Base-by-base conservation (phyloP, 2,888 invertebrate species). In the Pandemis cinnamomeana region DNA sequence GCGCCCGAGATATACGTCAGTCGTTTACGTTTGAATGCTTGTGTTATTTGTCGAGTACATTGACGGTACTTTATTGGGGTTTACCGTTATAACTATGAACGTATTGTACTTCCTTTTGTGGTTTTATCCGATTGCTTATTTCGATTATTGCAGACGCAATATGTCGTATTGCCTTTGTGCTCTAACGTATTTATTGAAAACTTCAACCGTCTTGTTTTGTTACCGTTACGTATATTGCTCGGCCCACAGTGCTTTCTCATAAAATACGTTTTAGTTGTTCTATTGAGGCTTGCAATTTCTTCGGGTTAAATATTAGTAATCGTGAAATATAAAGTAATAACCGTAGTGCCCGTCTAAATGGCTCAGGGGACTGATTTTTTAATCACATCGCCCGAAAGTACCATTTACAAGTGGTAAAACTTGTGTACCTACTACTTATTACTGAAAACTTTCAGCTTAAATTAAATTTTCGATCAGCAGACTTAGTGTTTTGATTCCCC, bases 11-110 rank as follows among this genome's bases (percentile, higher is more conserved):
- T 86, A 86, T 87, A 87, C 84, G 87, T 78, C 77, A 81, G 81
- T 84, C 85, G 86, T 87, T 90, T 83, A 82, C 85, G 84, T 88
- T 79, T 84, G 85, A 83, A 84, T 82, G 82, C 81, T 82, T 78
- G 80, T 84, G 84, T 87, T 88, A 86, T 87, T 83, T 80, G 81
- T 76, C 79, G 79, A 78, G 80, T 77, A 77, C 75, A 80, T 77
- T 78, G 75, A 60, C 76, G 78, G 76, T 80, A 80, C 81, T 81
- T 84, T 85, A 87, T 86, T 85, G 84, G 83, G 82, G 83, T 78
- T 75, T 71, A 77, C 76, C 51, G 67, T 67, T 70, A 69, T 71
- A 66, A 64, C 66, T 68, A 60, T 46, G 27, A 55, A 51, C 42
- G 46, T 61, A 67, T 72, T 67, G 61, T 61, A 41, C 2, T 53